Conservation (phyloP, 2,888 invertebrate species). For the Oxycera nigricornis region DNA sequence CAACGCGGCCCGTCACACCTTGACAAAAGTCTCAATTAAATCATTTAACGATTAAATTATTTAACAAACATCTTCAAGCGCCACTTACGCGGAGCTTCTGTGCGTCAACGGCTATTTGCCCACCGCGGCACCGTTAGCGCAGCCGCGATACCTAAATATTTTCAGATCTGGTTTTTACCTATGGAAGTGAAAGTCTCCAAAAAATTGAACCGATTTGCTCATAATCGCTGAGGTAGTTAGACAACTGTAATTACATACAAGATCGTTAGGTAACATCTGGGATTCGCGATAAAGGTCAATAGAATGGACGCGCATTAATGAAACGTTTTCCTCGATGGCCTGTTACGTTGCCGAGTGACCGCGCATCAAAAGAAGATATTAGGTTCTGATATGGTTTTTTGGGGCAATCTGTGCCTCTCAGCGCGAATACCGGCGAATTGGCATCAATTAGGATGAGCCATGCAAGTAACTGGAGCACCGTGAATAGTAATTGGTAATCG, state of each 20-base stretch:
- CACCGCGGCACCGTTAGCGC: background rate
- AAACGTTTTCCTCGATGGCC: background rate
- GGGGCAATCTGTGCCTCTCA: no score
- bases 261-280: background rate
- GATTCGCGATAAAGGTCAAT: conserved; percentile 3
- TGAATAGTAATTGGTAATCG: no score
- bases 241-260: background rate
- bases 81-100: background rate
- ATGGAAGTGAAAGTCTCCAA: background rate
- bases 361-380: no score
- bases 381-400: no score
- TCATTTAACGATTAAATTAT: conserved; percentile 1
- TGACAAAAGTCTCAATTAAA: conserved; percentile 7
- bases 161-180: background rate
- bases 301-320: background rate
- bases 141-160: background rate
- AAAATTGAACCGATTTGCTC: background rate
- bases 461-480: no score
- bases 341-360: background rate
- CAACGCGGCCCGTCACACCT: background rate
- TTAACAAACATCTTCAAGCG: conserved; percentile 8
- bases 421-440: no score
- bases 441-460: no score
- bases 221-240: background rate
- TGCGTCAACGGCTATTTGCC: background rate